Evolutionary conservation across 2,888 invertebrate genomes (phyloP).

Genomic region (Vesta saturnalis): DNA sequence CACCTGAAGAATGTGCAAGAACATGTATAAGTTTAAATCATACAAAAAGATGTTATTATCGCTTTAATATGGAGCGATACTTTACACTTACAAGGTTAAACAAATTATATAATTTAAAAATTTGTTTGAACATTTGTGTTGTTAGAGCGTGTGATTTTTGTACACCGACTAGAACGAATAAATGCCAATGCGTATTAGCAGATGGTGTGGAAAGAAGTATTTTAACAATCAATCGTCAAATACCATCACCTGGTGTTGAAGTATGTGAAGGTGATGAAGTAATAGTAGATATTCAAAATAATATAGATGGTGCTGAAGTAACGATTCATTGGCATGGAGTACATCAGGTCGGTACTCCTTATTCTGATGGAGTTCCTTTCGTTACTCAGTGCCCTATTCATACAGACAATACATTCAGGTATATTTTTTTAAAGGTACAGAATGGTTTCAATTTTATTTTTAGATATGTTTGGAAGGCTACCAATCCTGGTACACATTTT

Average conservation of each 20-base stretch:
- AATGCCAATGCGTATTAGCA: constrained; percentile 89
- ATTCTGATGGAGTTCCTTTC: constrained; percentile 93
- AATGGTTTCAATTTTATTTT: neutral
- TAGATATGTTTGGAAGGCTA: constrained; percentile 87
- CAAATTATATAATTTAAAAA: no score
- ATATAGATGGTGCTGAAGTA: constrained; percentile 90
- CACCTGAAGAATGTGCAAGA: constrained; percentile 88
- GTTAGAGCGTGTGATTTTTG: constrained; percentile 92
- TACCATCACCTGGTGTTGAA: constrained; percentile 93
- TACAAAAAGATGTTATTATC: constrained; percentile 88
- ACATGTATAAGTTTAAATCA: constrained; percentile 88
- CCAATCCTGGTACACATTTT: constrained; percentile 90
- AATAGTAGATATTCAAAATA: constrained; percentile 89
- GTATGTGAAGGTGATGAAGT: constrained; percentile 93
- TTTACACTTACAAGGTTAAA: constrained; percentile 91
- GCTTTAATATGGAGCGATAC: constrained; percentile 88
- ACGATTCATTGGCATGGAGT: constrained; percentile 96
- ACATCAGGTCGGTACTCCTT: constrained; percentile 85
- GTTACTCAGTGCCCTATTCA: constrained; percentile 93
- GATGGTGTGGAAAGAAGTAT: constrained; percentile 92
- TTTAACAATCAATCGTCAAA: constrained; percentile 89
- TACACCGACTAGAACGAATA: constrained; percentile 89
- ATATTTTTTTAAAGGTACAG: neutral
- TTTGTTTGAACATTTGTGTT: no score
- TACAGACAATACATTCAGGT: constrained; percentile 88